A percentile compares a stretch with the other conserved stretches of the same genome.
Evolutionary conservation across 2,888 invertebrate species (phyloP).

Genomic region (Spilosoma lubricipeda): DNA sequence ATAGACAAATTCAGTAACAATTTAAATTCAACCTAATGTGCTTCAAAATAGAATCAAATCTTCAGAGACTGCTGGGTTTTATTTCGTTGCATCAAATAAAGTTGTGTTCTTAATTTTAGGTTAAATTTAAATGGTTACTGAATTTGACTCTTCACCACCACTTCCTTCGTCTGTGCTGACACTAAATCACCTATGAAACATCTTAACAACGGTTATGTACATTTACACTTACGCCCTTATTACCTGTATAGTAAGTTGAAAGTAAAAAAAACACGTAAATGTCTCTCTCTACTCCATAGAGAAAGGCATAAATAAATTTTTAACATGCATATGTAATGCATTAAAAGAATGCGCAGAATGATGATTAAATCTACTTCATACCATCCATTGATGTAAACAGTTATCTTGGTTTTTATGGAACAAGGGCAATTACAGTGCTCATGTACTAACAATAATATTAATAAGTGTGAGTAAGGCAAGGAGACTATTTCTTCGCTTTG

Average conservation of each 20-base stretch:
- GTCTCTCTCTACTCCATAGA: background rate
- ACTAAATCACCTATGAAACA: too few relatives aligned
- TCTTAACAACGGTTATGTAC: too few relatives aligned
- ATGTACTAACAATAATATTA: slow-evolving; percentile 1
- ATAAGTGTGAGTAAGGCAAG: background rate
- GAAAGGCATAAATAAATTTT: background rate
- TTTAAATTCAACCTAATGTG: too few relatives aligned
- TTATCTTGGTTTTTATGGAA: slow-evolving; percentile 9
- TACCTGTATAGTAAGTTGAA: background rate
- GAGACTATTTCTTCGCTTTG: background rate
- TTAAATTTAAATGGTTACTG: too few relatives aligned
- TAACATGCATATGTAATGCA: background rate
- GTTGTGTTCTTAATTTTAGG: too few relatives aligned
- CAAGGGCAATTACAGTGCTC: slow-evolving; percentile 11
- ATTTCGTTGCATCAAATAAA: too few relatives aligned
- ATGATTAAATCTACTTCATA: background rate
- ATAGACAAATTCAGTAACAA: too few relatives aligned
- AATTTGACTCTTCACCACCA: too few relatives aligned
- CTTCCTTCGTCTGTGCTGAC: too few relatives aligned
- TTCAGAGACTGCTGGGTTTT: too few relatives aligned
- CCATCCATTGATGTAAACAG: slow-evolving; percentile 2
- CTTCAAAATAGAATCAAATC: too few relatives aligned
- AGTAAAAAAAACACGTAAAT: background rate
- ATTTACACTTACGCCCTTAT: too few relatives aligned
- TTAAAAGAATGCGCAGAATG: background rate